Conservation (phyloP, 1,140 invertebrate species). For the Apis dorsata region DNA sequence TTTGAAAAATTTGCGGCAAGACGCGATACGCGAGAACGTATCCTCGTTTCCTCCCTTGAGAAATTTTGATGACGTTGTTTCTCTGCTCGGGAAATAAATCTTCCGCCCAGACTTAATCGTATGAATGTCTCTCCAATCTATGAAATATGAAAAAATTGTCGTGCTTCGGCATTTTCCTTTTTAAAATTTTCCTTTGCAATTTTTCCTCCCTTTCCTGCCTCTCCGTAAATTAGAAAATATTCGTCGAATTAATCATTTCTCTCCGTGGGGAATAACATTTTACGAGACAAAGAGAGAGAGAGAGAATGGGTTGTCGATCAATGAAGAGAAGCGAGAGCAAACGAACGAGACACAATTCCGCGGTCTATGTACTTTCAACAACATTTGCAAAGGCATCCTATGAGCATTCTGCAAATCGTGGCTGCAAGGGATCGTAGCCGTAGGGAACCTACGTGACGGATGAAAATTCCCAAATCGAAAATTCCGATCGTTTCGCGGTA, state of each 20-base stretch:
- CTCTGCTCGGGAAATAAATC: no score
- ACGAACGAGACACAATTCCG: neutral
- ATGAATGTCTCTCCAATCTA: no score
- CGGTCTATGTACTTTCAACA: neutral
- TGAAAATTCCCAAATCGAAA: constrained; percentile 13
- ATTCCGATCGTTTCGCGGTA: constrained; percentile 12
- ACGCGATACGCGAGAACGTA: neutral
- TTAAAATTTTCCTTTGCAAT: no score
- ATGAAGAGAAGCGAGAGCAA: neutral
- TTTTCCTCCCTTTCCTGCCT: no score
- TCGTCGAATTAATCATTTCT: no score
- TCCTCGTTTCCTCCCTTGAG: neutral
- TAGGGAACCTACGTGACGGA: neutral
- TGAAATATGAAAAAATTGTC: no score
- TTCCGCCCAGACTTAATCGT: no score
- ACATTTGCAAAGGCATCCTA: neutral
- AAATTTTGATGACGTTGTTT: neutral
- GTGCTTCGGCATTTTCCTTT: no score
- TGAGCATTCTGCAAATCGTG: constrained; percentile 1
- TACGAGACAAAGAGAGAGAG: no score
- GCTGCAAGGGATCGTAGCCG: neutral
- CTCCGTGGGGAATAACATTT: no score
- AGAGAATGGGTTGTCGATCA: neutral
- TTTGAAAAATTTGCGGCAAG: constrained; percentile 8
- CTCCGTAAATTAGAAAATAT: no score